A percentile compares a stretch with the other conserved stretches of the same genome.
Evolutionary conservation across 1,140 invertebrate genomes (phyloP).

Genomic region (Drosophila tsacasi): DNA sequence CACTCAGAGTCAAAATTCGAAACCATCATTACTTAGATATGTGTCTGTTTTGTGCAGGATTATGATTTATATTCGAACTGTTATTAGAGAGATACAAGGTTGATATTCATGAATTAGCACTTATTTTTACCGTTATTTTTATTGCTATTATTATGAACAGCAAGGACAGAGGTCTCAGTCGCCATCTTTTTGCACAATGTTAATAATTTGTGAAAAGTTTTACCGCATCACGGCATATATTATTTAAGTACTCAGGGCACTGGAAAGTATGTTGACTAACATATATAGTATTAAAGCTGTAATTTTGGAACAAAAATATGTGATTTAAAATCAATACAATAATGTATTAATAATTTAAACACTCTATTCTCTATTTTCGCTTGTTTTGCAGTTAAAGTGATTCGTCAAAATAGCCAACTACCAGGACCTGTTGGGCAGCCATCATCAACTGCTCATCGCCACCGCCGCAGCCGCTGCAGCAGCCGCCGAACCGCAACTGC

Average conservation of each 20-base stretch:
- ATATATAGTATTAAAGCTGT: too few species aligned
- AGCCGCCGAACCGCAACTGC: slow-evolving; percentile 69
- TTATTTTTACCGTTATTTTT: too few species aligned
- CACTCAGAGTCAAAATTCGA: slow-evolving; percentile 12
- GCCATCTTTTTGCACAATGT: too few species aligned
- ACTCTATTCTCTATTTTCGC: neutral
- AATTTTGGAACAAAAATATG: neutral
- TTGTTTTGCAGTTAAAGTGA: slow-evolving; percentile 56
- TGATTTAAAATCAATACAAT: neutral
- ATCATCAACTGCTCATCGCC: slow-evolving; percentile 76
- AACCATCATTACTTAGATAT: neutral
- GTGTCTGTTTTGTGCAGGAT: neutral
- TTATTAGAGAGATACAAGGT: too few species aligned
- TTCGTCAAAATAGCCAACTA: slow-evolving; percentile 82
- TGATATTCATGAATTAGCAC: too few species aligned
- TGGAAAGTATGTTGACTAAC: too few species aligned
- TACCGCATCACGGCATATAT: too few species aligned
- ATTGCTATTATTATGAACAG: too few species aligned
- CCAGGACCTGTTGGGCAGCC: slow-evolving; percentile 78
- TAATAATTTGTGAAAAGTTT: too few species aligned
- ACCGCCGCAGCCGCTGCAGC: slow-evolving; percentile 52
- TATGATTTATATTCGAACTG: neutral
- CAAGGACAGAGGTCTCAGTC: too few species aligned
- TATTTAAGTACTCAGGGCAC: too few species aligned
- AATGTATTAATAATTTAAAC: neutral